Conservation (phyloP, 1,140 invertebrate species). For the Bombus fervidus region DNA sequence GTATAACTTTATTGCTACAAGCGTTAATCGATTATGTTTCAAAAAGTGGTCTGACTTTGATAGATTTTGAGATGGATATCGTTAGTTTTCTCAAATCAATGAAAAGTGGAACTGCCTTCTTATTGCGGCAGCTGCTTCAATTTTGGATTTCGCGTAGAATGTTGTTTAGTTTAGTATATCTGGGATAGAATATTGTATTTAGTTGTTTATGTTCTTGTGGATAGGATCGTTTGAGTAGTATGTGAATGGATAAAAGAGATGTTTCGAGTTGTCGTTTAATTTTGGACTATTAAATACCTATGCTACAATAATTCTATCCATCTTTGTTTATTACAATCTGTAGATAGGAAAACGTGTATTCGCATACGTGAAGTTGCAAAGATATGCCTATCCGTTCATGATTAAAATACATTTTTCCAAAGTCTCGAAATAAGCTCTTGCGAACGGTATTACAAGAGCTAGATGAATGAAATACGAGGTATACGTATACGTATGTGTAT, state of each 20-base stretch:
- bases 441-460: neutral
- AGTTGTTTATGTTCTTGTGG: neutral
- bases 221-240: neutral
- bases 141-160: neutral
- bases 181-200: neutral
- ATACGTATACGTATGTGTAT: neutral
- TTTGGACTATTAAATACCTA: neutral
- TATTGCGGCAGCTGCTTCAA: neutral
- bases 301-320: neutral
- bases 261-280: neutral
- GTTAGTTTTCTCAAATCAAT: too few relatives aligned
- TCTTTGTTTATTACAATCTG: too few relatives aligned
- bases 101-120: too few relatives aligned
- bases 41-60: rapidly evolving
- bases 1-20: too few relatives aligned
- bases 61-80: too few relatives aligned
- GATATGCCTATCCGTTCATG: too few relatives aligned
- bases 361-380: too few relatives aligned
- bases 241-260: neutral
- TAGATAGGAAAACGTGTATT: too few relatives aligned
- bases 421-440: neutral
- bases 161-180: neutral
- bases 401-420: neutral
- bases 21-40: too few relatives aligned
- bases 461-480: conserved; percentile 30